Evolutionary conservation across 2,113 vertebrate genomes (phyloP).

Genomic region (Rhinolophus sinicus): DNA sequence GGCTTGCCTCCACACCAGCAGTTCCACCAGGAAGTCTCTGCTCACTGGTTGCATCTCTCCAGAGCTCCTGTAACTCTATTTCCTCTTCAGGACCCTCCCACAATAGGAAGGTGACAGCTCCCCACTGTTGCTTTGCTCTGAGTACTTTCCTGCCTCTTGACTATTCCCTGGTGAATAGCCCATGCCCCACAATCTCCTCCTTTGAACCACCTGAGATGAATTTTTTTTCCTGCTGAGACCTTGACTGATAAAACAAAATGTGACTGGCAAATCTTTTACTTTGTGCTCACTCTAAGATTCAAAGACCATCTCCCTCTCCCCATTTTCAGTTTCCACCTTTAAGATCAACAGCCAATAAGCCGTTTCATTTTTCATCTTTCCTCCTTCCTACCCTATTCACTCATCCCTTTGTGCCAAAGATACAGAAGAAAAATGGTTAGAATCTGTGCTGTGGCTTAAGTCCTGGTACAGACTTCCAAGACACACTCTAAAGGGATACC

Average conservation of each 20-base stretch:
- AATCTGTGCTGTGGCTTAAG: neutral
- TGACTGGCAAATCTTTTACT: neutral
- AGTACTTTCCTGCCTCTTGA: neutral
- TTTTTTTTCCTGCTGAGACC: neutral
- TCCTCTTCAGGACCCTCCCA: neutral
- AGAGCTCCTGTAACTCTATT: neutral
- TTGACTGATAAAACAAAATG: neutral
- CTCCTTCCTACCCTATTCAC: neutral
- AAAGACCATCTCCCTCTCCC: neutral
- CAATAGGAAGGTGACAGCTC: neutral
- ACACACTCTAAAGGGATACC: neutral
- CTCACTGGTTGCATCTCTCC: neutral
- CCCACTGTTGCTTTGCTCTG: neutral
- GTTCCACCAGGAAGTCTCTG: neutral
- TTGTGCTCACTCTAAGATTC: neutral
- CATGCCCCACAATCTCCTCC: neutral
- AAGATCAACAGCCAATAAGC: neutral
- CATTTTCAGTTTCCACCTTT: neutral
- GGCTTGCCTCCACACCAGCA: neutral
- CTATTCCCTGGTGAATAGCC: neutral
- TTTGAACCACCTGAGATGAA: neutral
- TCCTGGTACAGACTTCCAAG: neutral
- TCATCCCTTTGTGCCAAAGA: neutral
- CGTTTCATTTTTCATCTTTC: neutral
- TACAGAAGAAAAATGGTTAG: neutral